Evolutionary conservation across 23 tunicate species (phyloP).

Genomic region (Clavelina lepadiformis): DNA sequence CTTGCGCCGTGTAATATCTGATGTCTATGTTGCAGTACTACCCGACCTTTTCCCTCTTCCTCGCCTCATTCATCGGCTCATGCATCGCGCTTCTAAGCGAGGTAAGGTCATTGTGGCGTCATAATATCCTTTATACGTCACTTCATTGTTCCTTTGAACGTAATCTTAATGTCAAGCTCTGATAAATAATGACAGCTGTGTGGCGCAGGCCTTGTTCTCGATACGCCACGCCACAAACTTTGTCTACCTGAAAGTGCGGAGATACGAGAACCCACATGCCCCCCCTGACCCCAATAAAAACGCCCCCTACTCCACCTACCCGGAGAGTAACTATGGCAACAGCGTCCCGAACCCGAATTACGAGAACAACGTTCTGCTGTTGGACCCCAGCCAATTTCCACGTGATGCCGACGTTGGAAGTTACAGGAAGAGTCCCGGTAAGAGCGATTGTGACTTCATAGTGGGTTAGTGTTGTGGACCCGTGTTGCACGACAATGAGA

Average conservation of each 20-base stretch:
- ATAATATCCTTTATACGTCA: too few relatives aligned
- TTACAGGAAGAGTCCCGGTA: slow-evolving; percentile 1
- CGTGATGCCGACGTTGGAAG: background rate
- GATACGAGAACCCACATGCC: too few relatives aligned
- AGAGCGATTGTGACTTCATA: background rate
- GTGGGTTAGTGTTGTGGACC: too few relatives aligned
- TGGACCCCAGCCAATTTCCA: slow-evolving; percentile 10
- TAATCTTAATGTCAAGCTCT: too few relatives aligned
- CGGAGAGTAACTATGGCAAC: background rate
- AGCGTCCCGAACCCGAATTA: slow-evolving; percentile 51
- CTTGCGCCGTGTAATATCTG: background rate
- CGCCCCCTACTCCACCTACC: background rate
- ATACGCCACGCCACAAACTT: slow-evolving; percentile 58
- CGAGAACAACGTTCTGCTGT: slow-evolving; percentile 48
- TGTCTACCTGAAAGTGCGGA: slow-evolving; percentile 79
- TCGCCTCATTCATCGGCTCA: slow-evolving; percentile 66
- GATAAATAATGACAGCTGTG: background rate
- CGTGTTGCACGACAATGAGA: too few relatives aligned
- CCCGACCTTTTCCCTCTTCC: slow-evolving; percentile 47
- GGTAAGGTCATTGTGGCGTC: slow-evolving; percentile 32
- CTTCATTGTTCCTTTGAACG: too few relatives aligned
- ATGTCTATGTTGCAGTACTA: slow-evolving; percentile 50
- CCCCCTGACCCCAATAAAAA: slow-evolving; percentile 1
- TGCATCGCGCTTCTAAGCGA: slow-evolving; percentile 48
- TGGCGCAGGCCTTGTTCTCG: slow-evolving; percentile 49